These are phyloP conservation scores for Hyposoter didymator DNA, from an alignment of 2,888 invertebrate species.

Conservation along the genomic window DNA sequence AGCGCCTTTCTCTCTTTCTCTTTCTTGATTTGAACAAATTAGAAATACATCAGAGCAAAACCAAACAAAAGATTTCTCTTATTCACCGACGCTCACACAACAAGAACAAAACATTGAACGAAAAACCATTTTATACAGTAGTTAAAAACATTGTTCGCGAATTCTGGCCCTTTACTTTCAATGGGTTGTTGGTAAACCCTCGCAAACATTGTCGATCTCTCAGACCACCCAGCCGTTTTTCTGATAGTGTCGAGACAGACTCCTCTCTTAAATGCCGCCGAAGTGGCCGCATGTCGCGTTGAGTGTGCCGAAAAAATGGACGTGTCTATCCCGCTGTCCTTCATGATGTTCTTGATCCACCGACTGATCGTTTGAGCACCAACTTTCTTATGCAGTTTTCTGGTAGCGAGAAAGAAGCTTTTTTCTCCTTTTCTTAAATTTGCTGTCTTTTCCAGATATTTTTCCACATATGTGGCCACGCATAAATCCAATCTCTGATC, in stretches of 20 bases:
- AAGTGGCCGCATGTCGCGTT: constrained; percentile 20
- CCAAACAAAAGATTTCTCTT: no score
- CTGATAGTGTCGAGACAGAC: constrained; percentile 17
- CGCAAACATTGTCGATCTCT: constrained; percentile 7
- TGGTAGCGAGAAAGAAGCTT: constrained; percentile 9
- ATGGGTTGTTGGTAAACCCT: neutral
- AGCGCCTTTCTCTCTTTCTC: neutral
- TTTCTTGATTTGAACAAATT: neutral
- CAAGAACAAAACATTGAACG: no score
- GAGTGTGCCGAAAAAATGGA: constrained; percentile 16
- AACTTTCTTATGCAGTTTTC: constrained; percentile 1
- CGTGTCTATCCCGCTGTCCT: neutral
- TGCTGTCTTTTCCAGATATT: neutral
- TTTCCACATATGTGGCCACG: neutral
- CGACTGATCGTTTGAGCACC: constrained; percentile 5
- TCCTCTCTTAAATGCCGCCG: constrained; percentile 11
- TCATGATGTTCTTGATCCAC: constrained; percentile 20
- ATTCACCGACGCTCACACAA: no score
- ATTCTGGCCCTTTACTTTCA: neutral
- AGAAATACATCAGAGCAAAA: no score
- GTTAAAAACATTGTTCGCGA: neutral
- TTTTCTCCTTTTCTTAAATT: neutral
- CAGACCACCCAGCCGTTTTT: constrained; percentile 5
- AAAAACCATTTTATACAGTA: no score
- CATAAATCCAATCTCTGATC: neutral